A percentile compares a stretch with the other conserved stretches of the same genome.
phyloP scores from a whole-genome alignment of 2,888 invertebrate genomes.

The Diarsia brunnea region DNA sequence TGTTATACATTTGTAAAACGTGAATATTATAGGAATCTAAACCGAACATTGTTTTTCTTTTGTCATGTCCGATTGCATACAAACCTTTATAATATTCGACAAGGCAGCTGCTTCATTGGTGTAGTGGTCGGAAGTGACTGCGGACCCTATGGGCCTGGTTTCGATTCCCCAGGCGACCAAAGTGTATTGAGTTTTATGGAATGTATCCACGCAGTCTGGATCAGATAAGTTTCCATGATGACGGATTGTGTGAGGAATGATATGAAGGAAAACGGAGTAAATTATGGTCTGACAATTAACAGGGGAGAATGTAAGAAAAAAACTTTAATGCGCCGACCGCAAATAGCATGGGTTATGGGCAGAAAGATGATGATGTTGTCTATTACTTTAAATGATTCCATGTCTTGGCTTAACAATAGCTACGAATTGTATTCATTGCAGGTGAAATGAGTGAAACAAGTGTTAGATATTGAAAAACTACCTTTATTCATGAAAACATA shows the following conservation, averaged over 20 bases:
- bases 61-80: not conserved
- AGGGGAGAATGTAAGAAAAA: too few relatives aligned
- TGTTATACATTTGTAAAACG: slow-evolving; percentile 66
- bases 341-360: too few relatives aligned
- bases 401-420: not conserved
- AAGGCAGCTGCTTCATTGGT: too few relatives aligned
- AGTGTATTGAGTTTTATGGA: not conserved
- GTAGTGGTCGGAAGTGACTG: not conserved
- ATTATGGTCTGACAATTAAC: too few relatives aligned
- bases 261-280: too few relatives aligned
- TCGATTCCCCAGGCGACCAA: not conserved
- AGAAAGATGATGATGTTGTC: not conserved
- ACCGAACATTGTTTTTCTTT: slow-evolving; percentile 15
- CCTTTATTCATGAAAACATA: slow-evolving; percentile 68
- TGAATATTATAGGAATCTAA: slow-evolving; percentile 52
- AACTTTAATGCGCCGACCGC: too few relatives aligned
- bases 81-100: too few relatives aligned
- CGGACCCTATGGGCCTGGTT: not conserved
- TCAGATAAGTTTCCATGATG: too few relatives aligned
- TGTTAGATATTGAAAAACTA: slow-evolving; percentile 32
- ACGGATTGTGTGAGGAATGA: too few relatives aligned
- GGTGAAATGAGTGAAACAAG: slow-evolving; percentile 29
- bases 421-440: not conserved
- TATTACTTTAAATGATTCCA: not conserved
- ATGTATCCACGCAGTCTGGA: not conserved